These are phyloP conservation scores for Anabas testudineus DNA, from an alignment of 2,797 vertebrate species.

Conservation along the genomic window DNA sequence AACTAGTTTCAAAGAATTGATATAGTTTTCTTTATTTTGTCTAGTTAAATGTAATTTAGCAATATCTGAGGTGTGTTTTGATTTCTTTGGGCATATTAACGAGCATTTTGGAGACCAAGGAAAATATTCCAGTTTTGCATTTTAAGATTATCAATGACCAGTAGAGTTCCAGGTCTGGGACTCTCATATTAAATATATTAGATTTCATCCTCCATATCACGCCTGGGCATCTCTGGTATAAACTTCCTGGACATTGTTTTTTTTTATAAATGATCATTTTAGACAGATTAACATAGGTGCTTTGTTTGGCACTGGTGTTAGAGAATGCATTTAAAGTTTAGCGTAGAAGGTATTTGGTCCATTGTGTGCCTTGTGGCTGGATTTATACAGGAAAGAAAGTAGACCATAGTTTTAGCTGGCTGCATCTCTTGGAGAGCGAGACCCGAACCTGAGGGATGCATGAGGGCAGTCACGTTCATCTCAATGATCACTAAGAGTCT, in stretches of 20 bases:
- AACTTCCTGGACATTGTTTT: background rate
- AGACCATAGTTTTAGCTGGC: slow-evolving; percentile 10
- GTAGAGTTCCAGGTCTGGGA: background rate
- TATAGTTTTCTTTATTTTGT: slow-evolving; percentile 53
- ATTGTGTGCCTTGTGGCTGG: slow-evolving; percentile 5
- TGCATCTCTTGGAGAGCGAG: slow-evolving; percentile 27
- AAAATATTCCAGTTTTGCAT: slow-evolving; percentile 47
- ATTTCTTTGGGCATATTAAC: slow-evolving; percentile 59
- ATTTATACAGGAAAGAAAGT: background rate
- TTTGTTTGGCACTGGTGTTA: slow-evolving; percentile 1
- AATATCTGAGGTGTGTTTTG: slow-evolving; percentile 68
- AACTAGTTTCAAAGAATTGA: slow-evolving; percentile 25
- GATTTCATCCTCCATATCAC: slow-evolving; percentile 5
- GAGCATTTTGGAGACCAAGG: slow-evolving; percentile 53
- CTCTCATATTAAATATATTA: background rate
- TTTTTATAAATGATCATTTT: background rate
- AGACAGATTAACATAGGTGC: background rate
- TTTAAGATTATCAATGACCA: slow-evolving; percentile 34
- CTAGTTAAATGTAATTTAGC: slow-evolving; percentile 58
- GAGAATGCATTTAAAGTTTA: background rate
- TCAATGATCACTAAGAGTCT: slow-evolving; percentile 56
- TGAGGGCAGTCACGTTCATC: slow-evolving; percentile 61
- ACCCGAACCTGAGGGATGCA: slow-evolving; percentile 35
- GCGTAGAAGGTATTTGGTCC: slow-evolving; percentile 4
- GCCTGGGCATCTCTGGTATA: background rate